Evolutionary conservation across 2,113 vertebrate species (phyloP).

Genomic region (Otis tarda): DNA sequence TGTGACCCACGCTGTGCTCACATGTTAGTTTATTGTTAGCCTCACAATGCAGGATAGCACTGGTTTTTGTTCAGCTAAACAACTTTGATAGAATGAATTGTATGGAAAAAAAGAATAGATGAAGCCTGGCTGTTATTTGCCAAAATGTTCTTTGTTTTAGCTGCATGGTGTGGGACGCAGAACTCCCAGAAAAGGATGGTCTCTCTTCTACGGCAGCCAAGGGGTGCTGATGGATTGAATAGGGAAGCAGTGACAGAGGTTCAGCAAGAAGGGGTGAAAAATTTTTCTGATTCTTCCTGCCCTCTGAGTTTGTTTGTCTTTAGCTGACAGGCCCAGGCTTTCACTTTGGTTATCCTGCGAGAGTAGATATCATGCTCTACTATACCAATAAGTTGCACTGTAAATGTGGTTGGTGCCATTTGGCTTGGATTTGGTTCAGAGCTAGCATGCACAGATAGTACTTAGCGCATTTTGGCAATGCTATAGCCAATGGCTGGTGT

Average conservation of each 20-base stretch:
- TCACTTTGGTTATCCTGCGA: background rate
- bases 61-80: conserved; percentile 49
- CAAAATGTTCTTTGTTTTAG: conserved; percentile 55
- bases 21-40: conserved; percentile 41
- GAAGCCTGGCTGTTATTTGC: conserved; percentile 45
- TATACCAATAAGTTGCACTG: background rate
- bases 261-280: background rate
- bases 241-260: background rate
- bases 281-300: background rate
- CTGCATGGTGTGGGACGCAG: background rate
- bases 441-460: background rate
- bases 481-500: background rate
- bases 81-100: conserved; percentile 46
- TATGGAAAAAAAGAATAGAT: conserved; percentile 33
- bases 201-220: background rate
- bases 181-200: conserved; percentile 23
- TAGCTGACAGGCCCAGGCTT: background rate
- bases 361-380: background rate
- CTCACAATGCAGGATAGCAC: conserved; percentile 37
- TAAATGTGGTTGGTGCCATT: background rate
- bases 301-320: background rate
- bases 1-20: conserved; percentile 52
- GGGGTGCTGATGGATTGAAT: background rate
- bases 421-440: background rate
- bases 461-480: background rate